Base-by-base conservation (phyloP, 2,113 vertebrate species). In the Scopus umbretta region DNA sequence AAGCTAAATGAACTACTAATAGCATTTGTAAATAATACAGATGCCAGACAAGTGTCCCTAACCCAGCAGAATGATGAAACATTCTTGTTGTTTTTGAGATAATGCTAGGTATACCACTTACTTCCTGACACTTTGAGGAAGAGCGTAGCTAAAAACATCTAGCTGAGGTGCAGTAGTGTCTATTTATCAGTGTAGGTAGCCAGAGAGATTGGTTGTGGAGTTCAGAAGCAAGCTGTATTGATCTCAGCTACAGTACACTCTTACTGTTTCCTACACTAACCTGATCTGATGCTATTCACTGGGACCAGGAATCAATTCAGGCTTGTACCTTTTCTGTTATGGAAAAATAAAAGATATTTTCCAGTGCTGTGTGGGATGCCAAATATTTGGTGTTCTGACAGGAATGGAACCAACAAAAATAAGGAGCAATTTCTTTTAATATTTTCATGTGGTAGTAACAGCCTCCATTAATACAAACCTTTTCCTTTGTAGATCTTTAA, bases 201-300 rank as follows among this genome's bases (percentile, higher is more conserved):
- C 6, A 81, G 11, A 72, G 67, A 95, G 94, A 89, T 72, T 80
- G 70, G 80, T 58, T 68, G 45, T 91, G 52, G 90, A 91, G 55
- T 83, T 96, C 75, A 71, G 86, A 85, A 93, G 55, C 43, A 92
- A 78, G 56, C 75, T 66, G 11, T 96, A 98, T 96, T 91, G 88
- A 97, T 98, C 87, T 97, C 87, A 94, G 63, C 91, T 94, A 86
- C 45, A 79, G 52, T 71, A 92, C 43, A 67, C 62, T 75, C 68
- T 65, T 36, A 96, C 43, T 95, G 73, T 92, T 97, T 97, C 90
- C 58, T 86, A 96, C 90, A 86, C 75, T 92, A 94, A 96, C 63
- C 62, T 49, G 65, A 79, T 38, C 25, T 56, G 62, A 96, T 74
- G 50, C 38, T 42, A 79, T 74, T 83, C 71, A 32, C 43, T 26